Conservation (phyloP, 2,797 vertebrate species). For the Ataeniobius toweri region DNA sequence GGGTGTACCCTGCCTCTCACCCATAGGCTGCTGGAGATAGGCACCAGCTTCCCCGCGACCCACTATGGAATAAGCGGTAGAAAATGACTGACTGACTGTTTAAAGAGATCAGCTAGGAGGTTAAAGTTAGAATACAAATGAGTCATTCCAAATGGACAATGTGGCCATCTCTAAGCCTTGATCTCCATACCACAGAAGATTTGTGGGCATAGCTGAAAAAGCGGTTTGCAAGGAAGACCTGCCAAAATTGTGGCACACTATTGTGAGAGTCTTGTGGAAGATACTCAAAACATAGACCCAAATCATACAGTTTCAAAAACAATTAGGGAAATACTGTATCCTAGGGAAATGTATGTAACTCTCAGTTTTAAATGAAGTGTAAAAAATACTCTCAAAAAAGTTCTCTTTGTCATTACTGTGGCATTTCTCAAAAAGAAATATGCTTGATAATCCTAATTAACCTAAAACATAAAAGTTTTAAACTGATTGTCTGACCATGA, state of each 20-base stretch:
- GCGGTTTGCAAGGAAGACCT: neutral
- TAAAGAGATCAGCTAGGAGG: neutral
- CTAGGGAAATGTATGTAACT: too few relatives aligned
- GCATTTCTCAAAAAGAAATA: neutral
- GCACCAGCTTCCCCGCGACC: too few relatives aligned
- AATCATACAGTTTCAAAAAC: neutral
- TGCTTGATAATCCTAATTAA: neutral
- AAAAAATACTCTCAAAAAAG: neutral
- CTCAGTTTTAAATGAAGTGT: too few relatives aligned
- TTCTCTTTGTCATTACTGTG: neutral
- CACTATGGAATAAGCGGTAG: too few relatives aligned
- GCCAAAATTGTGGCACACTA: neutral
- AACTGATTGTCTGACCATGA: neutral
- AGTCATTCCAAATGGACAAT: neutral
- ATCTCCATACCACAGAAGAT: neutral
- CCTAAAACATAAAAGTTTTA: neutral
- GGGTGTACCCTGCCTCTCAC: too few relatives aligned
- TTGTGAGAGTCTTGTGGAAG: too few relatives aligned
- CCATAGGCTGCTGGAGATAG: too few relatives aligned
- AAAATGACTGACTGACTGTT: too few relatives aligned
- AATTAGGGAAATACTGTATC: neutral
- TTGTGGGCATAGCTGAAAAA: neutral
- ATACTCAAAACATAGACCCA: neutral
- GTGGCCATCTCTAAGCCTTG: neutral
- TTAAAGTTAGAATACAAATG: neutral